Base-by-base conservation (phyloP, 2,797 vertebrate genomes). In the Diplodus sargus region DNA sequence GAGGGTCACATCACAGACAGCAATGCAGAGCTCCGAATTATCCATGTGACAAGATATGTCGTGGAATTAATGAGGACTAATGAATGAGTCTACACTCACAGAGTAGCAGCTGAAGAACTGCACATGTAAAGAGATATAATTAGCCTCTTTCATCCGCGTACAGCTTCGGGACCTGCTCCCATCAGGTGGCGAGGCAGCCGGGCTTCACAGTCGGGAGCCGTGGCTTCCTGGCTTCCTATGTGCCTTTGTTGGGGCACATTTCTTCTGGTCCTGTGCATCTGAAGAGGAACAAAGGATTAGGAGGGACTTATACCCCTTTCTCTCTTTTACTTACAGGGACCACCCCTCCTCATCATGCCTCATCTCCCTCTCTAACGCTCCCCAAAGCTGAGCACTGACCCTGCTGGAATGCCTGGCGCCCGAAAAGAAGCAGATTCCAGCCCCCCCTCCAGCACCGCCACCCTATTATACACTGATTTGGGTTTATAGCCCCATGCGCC, bases 271-370 rank as follows among this genome's bases (percentile, higher is more conserved):
- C 83, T 80, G 62, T 90, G 92, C 89, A 82, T 91, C 87, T 90
- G 87, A 93, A 93, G 88, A 89, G 90, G 87, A 92, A 93, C 90
- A 93, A 93, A 92, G 87, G 85, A 91, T 91, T 87, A 91, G 81
- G 71, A 78, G 81, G 79, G 86, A 86, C 87, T 93, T 91, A 77
- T 87, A 76, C 51, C 78, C 84, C 73, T 90, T 90, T 93, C 82
- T 91, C 68, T 83, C 56, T 80, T 91, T 90, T 92, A 89, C 91
- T 92, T 93, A 90, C 78, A 85, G 79, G 28, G 82, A 92, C 88
- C 88, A 74, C 90, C 92, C 88, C 83, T 89, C 83, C 94, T 87
- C 89, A 81, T 92, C 85, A 93, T 53, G 86, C 90, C 86, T 91
- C 92, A 89, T 88, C 89, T 89, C 85, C 70, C 76, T 79, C 70